Evolutionary conservation across 2,797 vertebrate genomes (phyloP), one percentile per base, ranked within the genome.

Genomic region (Tolypeutes matacus): DNA sequence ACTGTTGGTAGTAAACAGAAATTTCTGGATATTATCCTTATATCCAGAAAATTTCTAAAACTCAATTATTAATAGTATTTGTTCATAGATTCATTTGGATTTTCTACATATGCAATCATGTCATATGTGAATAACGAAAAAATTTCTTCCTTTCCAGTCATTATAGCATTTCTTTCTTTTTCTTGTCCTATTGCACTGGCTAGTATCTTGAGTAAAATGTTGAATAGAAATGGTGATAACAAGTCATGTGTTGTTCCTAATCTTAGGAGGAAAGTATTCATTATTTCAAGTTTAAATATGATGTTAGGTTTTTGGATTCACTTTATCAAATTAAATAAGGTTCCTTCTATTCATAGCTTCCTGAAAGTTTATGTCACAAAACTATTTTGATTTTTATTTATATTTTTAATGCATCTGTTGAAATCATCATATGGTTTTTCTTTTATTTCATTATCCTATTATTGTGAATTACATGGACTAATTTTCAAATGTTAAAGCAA

Each of bases 401-500:
- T 21, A 17, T 75, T 51, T 17, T 80, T 73, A 86, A 36, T 77
- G 23, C 42, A 58, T 93, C 69, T 83, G 25, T 17, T 84, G 39
- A 85, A 20, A 53, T 78, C 39, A 77, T 69, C 29, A 25, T 31
- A 51, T 42, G n/a, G n/a, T 18, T 56, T 89, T 88, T 81, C 84
- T 87, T 93, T 82, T 56, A 31, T 75, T 76, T 51, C 58, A 9
- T 69, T 91, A 64, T 51, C 84, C 51, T 8, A 39, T 46, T 46
- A 46, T 46, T 46, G n/a, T 77, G 31, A 51, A 75, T 82, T 93
- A 34, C 13, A 53, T 39, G 80, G 58, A 56, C 20, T 21, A 7
- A 73, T 42, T 89, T 84, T 94, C 80, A 84, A 36, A 94, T 77
- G 53, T 51, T 69, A 60, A 86, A 78, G 23, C 82, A 86, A 67